phyloP scores from a whole-genome alignment of 2,113 vertebrate genomes.

The Myxocyprinus asiaticus region DNA sequence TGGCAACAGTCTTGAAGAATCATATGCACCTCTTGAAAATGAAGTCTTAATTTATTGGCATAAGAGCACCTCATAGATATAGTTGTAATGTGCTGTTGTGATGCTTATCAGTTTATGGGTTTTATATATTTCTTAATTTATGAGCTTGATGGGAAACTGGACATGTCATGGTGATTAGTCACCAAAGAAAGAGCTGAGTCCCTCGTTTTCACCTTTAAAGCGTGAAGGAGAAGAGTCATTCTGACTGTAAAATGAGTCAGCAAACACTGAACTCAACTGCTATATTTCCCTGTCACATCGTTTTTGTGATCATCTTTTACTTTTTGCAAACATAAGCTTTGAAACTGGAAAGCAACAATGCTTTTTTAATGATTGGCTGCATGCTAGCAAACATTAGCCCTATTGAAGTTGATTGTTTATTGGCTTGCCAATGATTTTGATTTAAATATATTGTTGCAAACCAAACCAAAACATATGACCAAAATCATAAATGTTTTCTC shows the following conservation, averaged over 20 bases:
- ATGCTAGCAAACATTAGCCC: too few species aligned
- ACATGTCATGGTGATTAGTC: slow-evolving; percentile 55
- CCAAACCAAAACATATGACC: too few species aligned
- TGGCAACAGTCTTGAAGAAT: too few species aligned
- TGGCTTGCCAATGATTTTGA: too few species aligned
- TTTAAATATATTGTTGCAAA: too few species aligned
- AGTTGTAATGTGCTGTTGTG: slow-evolving; percentile 35
- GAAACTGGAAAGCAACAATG: not conserved
- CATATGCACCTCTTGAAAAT: too few species aligned
- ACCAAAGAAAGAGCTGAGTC: slow-evolving; percentile 68
- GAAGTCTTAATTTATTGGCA: too few species aligned
- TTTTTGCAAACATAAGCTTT: slow-evolving; percentile 45
- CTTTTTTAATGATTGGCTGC: too few species aligned
- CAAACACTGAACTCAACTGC: slow-evolving; percentile 50
- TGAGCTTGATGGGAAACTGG: slow-evolving; percentile 55
- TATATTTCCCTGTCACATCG: slow-evolving; percentile 49
- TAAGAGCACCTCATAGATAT: not conserved
- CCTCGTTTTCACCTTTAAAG: slow-evolving; percentile 48
- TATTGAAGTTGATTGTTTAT: too few species aligned
- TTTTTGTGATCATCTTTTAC: slow-evolving; percentile 42
- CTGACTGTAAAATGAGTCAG: slow-evolving; percentile 55
- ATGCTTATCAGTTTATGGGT: slow-evolving; percentile 31
- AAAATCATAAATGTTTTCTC: too few species aligned
- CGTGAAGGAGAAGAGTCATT: slow-evolving; percentile 42
- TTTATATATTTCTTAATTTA: slow-evolving; percentile 49